Evolutionary conservation across 1,140 invertebrate genomes (phyloP), one percentile per base, ranked within the genome.

Genomic region (Pseudomyrmex cubaensis): DNA sequence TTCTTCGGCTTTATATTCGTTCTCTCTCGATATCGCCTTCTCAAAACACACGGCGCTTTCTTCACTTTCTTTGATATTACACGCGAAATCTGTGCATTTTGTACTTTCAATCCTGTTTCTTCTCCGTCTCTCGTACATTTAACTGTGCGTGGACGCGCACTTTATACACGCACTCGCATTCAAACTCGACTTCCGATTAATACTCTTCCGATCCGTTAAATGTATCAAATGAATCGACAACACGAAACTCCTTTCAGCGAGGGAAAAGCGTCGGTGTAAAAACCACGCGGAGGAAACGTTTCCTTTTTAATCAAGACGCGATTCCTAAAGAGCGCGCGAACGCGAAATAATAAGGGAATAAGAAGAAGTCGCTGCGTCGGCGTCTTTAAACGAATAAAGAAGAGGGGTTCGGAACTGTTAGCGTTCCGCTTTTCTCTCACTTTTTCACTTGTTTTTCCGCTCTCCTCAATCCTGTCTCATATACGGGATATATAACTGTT

Each of bases 401-500:
- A 91, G 87, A 90, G 91, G 35, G 35, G 85, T 82, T 80, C 78
- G 67, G 84, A 85, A 89, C 89, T 85, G 90, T 93, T 92, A 93
- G 89, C 89, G 89, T 90, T 35, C 86, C 88, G 90, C 92, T 92
- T 90, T 92, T 90, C 82, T 70, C 89, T 74, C 67, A 62, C 69
- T 89, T 86, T 87, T 89, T 88, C 80, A 86, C 54, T 72, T 85
- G 88, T 92, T 91, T 91, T 92, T 90, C 84, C 86, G 69, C 73
- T 82, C 80, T 83, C 85, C 88, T 89, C 87, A 87, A 92, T 90
- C 88, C 82, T 59, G 83, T 84, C 84, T 91, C 88, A 80, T 90
- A 84, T 73, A 80, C 66, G 80, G 86, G 69, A 91, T 90, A 90
- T 90, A 91, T 92, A 91, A 90, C 90, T 90, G 92, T 92, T 92